Conservation (phyloP, 2,888 invertebrate species). For the Eudasyphora cyanicolor region DNA sequence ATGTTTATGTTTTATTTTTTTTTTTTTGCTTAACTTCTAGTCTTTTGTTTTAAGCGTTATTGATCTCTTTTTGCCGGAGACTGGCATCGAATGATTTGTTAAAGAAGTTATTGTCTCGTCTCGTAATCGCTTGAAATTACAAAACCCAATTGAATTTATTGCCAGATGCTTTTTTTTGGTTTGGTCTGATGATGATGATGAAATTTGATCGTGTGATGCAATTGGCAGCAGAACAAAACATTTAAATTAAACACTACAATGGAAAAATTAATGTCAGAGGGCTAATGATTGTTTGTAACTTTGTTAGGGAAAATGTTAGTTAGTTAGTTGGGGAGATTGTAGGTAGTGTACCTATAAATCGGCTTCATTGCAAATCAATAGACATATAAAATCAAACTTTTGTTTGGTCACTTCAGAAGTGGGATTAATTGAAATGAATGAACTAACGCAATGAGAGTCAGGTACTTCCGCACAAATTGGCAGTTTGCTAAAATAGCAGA, state of each 20-base stretch:
- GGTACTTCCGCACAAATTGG: too few species aligned
- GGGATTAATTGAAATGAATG: too few species aligned
- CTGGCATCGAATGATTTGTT: not conserved
- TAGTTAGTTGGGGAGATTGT: too few species aligned
- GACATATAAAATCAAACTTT: too few species aligned
- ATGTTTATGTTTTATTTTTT: slow-evolving; percentile 7
- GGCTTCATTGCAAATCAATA: too few species aligned
- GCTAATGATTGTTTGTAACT: too few species aligned
- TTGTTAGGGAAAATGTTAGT: too few species aligned
- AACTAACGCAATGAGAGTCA: too few species aligned
- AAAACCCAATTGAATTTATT: not conserved
- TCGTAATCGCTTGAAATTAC: not conserved
- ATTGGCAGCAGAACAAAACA: not conserved
- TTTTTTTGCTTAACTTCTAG: slow-evolving; percentile 6
- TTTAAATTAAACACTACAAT: not conserved
- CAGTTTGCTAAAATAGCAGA: too few species aligned
- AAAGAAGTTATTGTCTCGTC: not conserved
- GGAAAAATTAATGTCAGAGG: too few species aligned
- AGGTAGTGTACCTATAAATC: too few species aligned
- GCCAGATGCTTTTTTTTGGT: not conserved
- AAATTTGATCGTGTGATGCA: slow-evolving; percentile 7
- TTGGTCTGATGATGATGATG: not conserved
- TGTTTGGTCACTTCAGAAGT: too few species aligned
- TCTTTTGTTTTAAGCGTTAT: slow-evolving; percentile 8
- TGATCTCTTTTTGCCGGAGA: not conserved